Conservation (phyloP, 2,888 invertebrate genomes). For the Pterobdella sp. region DNA sequence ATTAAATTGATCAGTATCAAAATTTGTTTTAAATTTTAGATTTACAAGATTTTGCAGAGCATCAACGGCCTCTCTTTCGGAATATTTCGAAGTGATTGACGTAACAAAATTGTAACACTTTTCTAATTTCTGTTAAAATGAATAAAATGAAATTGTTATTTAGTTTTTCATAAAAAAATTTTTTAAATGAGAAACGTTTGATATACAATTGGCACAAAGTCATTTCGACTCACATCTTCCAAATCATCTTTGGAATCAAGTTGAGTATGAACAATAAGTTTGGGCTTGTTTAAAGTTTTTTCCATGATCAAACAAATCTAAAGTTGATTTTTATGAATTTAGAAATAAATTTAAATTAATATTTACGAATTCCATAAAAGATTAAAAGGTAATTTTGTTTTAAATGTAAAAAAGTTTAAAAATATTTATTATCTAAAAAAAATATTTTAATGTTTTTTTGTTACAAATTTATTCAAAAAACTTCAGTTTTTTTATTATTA, state of each 20-base stretch:
- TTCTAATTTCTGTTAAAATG: conserved; percentile 32
- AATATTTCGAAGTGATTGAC: conserved; percentile 66
- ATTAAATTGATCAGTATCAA: too few relatives aligned
- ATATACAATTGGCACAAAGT: conserved; percentile 4
- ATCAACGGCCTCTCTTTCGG: conserved; percentile 88
- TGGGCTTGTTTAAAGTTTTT: conserved; percentile 36
- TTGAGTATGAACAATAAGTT: conserved; percentile 41
- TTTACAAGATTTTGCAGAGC: conserved; percentile 74
- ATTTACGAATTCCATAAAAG: neutral
- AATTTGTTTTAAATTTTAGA: too few relatives aligned
- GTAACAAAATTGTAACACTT: conserved; percentile 29
- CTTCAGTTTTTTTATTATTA: too few relatives aligned
- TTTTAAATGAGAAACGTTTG: neutral
- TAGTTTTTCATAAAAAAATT: neutral
- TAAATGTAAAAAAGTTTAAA: neutral
- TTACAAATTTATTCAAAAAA: too few relatives aligned
- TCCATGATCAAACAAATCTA: conserved; percentile 36
- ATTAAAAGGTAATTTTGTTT: neutral
- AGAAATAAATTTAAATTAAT: neutral
- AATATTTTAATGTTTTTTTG: too few relatives aligned
- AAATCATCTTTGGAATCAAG: conserved; percentile 44
- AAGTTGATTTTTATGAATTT: neutral
- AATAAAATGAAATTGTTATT: neutral
- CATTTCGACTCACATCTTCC: conserved; percentile 36
- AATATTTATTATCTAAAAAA: neutral